Evolutionary conservation across 2,113 vertebrate genomes (phyloP), one percentile per base, ranked within the genome.

Genomic region (Toxotes chatareus): DNA sequence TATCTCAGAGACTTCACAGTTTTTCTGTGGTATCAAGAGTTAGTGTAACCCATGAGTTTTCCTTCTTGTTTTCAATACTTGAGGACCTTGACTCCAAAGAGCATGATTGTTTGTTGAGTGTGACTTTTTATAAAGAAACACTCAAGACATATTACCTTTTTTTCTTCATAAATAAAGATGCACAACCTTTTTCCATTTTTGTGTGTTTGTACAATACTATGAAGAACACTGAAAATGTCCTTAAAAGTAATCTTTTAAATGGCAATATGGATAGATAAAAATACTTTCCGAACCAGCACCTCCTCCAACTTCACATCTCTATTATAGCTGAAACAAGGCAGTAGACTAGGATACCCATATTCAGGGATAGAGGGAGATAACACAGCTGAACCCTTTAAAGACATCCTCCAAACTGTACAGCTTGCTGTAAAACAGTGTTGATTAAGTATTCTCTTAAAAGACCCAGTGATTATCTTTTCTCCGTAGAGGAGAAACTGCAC

Each of bases 401-500:
- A 72, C 31, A 53, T 34, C 49, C 47, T 82, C 47, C 42, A 60
- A 82, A 87, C 69, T 79, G 69, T 66, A 62, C 31, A 19, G 23
- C 56, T 19, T 65, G 63, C 73, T 74, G 63, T 60, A 75, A 69
- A 83, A 83, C 47, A 42, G 64, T 49, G 68, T 71, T 87, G 87
- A 93, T 93, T 69, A 89, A 82, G 66, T 80, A 72, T 91, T 73
- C 77, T 87, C 56, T 59, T 51, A 42, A 79, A 83, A 84, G 36
- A 62, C 23, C 17, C 68, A 23, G 51, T 80, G 72, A 90, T 88
- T 83, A 86, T 87, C 74, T 84, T 83, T 89, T 84, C 80, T 82
- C 53, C 0, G 17, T 56, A 53, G 84, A 82, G 32, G 81, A 88
- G 47, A 75, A 73, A 88, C 75, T 81, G 68, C 73, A 63, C 31